phyloP scores from a whole-genome alignment of 2,797 vertebrate genomes.

The Aphelocoma californica region DNA sequence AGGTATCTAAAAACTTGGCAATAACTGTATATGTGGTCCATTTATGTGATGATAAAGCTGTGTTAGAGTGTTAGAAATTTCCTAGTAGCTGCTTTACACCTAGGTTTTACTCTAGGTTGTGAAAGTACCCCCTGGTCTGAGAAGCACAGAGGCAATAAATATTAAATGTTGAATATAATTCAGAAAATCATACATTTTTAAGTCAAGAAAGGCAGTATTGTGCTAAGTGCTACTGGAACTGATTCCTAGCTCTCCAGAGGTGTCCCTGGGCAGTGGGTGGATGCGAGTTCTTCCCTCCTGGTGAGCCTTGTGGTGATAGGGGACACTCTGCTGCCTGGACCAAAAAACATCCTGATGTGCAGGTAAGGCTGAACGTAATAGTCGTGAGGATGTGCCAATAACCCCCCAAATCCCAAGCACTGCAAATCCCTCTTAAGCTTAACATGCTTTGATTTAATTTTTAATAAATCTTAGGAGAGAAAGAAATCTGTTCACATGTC shows the following conservation, averaged over 20 bases:
- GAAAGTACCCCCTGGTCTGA: not conserved
- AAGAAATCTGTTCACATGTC: not conserved
- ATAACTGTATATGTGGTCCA: not conserved
- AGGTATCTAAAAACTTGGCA: not conserved
- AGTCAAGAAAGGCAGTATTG: not conserved
- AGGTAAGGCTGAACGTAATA: not conserved
- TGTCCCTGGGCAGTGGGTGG: not conserved
- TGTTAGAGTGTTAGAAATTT: not conserved
- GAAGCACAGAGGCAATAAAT: not conserved
- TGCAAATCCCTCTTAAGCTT: conserved; percentile 19
- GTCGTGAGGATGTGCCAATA: not conserved
- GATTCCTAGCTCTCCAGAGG: not conserved
- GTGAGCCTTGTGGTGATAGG: not conserved
- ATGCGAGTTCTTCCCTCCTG: not conserved
- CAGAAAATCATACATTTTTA: not conserved
- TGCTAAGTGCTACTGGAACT: not conserved
- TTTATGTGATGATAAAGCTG: conserved; percentile 8
- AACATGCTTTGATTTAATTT: conserved; percentile 48
- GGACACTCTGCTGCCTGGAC: not conserved
- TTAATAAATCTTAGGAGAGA: conserved; percentile 21
- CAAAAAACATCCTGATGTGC: not conserved
- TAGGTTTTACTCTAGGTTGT: not conserved
- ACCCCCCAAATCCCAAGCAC: not conserved
- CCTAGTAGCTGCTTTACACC: not conserved
- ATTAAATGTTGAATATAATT: not conserved